phyloP scores from a whole-genome alignment of 2,888 invertebrate species.

The Coelopa pilipes region DNA sequence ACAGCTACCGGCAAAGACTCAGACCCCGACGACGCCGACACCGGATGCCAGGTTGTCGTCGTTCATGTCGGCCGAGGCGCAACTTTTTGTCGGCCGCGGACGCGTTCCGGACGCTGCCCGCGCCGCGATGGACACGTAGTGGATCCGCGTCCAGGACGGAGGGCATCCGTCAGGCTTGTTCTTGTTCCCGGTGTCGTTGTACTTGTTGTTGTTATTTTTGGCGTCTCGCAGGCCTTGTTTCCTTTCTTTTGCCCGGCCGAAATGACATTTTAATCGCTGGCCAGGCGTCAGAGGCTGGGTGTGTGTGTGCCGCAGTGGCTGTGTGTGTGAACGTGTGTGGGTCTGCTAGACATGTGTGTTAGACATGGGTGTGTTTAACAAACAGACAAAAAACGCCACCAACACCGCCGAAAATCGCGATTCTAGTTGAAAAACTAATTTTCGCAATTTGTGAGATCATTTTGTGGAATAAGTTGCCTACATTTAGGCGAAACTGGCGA shows the following conservation, averaged over 20 bases:
- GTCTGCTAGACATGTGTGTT: too few species aligned
- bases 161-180: background rate
- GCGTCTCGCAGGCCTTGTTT: background rate
- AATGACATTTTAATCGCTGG: constrained; percentile 13
- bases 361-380: too few species aligned
- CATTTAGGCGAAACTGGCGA: too few species aligned
- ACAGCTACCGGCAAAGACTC: background rate
- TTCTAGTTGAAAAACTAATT: too few species aligned
- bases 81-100: background rate
- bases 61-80: constrained; percentile 16
- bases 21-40: constrained; percentile 20
- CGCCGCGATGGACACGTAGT: constrained; percentile 7
- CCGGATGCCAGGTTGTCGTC: constrained; percentile 29
- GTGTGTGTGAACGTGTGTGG: too few species aligned
- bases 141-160: background rate
- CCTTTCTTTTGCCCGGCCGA: background rate
- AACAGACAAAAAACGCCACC: too few species aligned
- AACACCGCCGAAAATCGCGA: too few species aligned
- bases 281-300: constrained; percentile 5
- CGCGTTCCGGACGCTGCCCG: background rate
- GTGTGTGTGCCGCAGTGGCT: background rate
- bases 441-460: too few species aligned
- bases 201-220: background rate
- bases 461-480: too few species aligned
- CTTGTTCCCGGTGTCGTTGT: background rate